Evolutionary conservation across 2,113 vertebrate genomes (phyloP).

Genomic region (Dunckerocampus dactyliophorus): DNA sequence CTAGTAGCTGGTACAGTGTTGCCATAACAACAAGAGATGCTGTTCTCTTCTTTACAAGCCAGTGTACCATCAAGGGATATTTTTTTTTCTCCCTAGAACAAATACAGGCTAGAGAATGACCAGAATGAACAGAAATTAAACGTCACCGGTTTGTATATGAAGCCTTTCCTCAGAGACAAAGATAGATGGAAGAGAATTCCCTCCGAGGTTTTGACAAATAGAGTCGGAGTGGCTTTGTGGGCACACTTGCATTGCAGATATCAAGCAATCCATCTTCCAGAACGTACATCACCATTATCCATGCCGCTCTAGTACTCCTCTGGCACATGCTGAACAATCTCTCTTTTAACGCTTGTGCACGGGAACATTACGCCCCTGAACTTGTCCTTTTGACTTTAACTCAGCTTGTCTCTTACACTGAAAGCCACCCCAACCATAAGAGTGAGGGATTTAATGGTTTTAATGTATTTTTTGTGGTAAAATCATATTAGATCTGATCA

Average conservation of each 20-base stretch:
- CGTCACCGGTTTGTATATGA: constrained; percentile 18
- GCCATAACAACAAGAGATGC: not conserved
- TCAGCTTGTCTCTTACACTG: not conserved
- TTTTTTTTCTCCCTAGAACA: constrained; percentile 5
- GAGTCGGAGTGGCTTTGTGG: constrained; percentile 41
- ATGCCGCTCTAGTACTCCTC: constrained; percentile 30
- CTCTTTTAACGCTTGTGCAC: constrained; percentile 46
- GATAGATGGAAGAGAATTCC: constrained; percentile 51
- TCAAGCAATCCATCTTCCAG: constrained; percentile 59
- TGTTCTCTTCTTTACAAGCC: no score
- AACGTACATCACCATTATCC: constrained; percentile 63
- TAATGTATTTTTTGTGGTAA: no score
- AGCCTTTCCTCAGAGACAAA: constrained; percentile 30
- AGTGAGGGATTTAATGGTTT: not conserved
- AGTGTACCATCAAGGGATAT: no score
- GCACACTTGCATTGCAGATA: constrained; percentile 48
- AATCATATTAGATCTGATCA: no score
- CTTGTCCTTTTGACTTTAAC: constrained; percentile 52
- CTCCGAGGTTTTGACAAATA: constrained; percentile 64
- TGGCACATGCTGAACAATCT: constrained; percentile 59
- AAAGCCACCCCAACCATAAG: not conserved
- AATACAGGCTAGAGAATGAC: constrained; percentile 17
- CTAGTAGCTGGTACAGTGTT: not conserved
- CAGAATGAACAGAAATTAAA: constrained; percentile 39
- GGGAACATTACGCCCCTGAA: constrained; percentile 23